phyloP scores from a whole-genome alignment of 2,113 vertebrate species.

The Cinclus cinclus region DNA sequence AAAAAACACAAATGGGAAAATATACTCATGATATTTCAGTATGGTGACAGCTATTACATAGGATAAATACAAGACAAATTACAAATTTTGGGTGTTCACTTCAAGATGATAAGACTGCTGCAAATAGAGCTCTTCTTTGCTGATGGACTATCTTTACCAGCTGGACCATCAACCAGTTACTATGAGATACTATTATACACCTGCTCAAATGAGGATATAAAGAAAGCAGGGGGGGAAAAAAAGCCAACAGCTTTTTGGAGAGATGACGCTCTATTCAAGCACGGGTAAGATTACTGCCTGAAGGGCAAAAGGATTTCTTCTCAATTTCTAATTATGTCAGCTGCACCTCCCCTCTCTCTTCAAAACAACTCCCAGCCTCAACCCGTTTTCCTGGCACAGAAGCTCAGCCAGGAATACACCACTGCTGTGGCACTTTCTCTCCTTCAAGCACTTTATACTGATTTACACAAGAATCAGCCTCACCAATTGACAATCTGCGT shows the following conservation, averaged over 20 bases:
- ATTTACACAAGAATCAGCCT: neutral
- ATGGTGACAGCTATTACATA: neutral
- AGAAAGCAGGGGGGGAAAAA: fast-evolving
- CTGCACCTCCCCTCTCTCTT: neutral
- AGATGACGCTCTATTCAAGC: neutral
- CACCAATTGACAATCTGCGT: neutral
- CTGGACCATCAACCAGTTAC: neutral
- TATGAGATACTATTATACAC: neutral
- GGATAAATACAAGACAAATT: neutral
- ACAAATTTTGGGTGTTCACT: neutral
- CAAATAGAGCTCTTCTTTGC: neutral
- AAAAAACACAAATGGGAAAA: neutral
- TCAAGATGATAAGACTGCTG: neutral
- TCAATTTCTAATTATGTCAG: conserved; percentile 4
- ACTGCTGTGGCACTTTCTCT: neutral
- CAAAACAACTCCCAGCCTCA: neutral
- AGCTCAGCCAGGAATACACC: neutral
- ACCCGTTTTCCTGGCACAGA: neutral
- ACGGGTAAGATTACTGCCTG: neutral
- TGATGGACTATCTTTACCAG: neutral
- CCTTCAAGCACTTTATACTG: neutral
- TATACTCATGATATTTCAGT: neutral
- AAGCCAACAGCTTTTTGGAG: neutral
- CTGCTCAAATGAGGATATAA: neutral
- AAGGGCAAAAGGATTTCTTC: conserved; percentile 34